phyloP scores from a whole-genome alignment of 2,113 vertebrate genomes.

The Cygnus buccinator region DNA sequence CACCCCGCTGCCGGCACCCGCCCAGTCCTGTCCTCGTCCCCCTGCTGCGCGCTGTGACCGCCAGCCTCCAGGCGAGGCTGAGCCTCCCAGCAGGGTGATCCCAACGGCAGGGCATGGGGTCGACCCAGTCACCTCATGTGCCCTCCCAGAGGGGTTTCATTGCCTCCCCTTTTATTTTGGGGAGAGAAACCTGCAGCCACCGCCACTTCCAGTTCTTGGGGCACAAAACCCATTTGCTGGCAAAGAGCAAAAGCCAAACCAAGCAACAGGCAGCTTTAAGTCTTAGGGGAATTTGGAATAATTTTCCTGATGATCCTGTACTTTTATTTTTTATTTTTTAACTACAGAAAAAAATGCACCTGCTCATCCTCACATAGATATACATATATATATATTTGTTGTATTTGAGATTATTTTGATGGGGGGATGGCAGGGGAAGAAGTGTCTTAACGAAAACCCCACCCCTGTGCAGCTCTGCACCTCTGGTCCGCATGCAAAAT shows the following conservation, averaged over 20 bases:
- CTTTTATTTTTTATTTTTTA: background rate
- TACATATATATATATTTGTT: background rate
- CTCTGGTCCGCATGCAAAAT: background rate
- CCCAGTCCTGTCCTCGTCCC: accelerated
- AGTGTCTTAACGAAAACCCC: background rate
- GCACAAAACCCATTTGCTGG: background rate
- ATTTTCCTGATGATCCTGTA: background rate
- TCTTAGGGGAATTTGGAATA: background rate
- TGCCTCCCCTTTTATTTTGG: background rate
- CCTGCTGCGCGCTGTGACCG: background rate
- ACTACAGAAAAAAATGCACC: background rate
- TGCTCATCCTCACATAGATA: background rate
- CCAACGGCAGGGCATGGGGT: background rate
- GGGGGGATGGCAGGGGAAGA: background rate
- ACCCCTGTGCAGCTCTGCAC: background rate
- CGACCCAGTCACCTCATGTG: accelerated
- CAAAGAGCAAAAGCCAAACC: background rate
- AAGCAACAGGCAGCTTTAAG: conserved; percentile 18
- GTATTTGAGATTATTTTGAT: background rate
- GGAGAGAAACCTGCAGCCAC: background rate
- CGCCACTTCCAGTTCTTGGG: background rate
- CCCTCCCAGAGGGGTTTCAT: background rate
- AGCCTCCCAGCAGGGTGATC: background rate
- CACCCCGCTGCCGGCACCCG: background rate
- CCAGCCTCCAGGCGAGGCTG: accelerated